Percentiles rank a stretch among this genome's conserved stretches.
Evolutionary conservation across 2,888 invertebrate genomes (phyloP).

Genomic region (Cephus sareptanus): DNA sequence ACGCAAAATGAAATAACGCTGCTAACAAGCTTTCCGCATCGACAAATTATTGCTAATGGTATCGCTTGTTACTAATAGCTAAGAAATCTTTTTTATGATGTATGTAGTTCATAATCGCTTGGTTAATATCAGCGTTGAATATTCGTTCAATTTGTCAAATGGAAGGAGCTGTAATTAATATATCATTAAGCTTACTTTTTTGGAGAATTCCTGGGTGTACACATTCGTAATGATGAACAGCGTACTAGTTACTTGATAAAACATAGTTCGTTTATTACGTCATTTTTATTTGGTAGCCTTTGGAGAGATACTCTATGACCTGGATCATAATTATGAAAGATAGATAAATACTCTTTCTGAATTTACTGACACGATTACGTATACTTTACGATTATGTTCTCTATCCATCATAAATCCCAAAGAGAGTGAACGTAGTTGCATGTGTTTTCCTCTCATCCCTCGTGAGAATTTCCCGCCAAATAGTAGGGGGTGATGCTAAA

Average conservation of each 20-base stretch:
- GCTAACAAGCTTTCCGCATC: neutral
- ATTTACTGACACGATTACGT: neutral
- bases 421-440: conserved; percentile 25
- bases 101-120: neutral
- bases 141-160: neutral
- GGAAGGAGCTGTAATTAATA: neutral
- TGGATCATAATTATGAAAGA: neutral
- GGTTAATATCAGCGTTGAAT: neutral
- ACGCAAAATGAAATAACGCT: neutral
- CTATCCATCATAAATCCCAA: neutral
- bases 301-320: neutral
- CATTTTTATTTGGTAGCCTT: neutral
- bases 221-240: neutral
- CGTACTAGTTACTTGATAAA: neutral
- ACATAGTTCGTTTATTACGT: neutral
- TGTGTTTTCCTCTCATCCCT: conserved; percentile 42
- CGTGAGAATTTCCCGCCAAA: conserved; percentile 44
- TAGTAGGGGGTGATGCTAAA: conserved; percentile 18
- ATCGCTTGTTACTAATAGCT: neutral
- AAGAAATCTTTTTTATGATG: neutral
- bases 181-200: neutral
- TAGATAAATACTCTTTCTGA: neutral
- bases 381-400: neutral
- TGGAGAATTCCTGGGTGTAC: neutral
- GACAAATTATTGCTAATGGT: neutral